Evolutionary conservation across 2,888 invertebrate genomes (phyloP), one percentile per base, ranked within the genome.

Genomic region (Euplexia lucipara): DNA sequence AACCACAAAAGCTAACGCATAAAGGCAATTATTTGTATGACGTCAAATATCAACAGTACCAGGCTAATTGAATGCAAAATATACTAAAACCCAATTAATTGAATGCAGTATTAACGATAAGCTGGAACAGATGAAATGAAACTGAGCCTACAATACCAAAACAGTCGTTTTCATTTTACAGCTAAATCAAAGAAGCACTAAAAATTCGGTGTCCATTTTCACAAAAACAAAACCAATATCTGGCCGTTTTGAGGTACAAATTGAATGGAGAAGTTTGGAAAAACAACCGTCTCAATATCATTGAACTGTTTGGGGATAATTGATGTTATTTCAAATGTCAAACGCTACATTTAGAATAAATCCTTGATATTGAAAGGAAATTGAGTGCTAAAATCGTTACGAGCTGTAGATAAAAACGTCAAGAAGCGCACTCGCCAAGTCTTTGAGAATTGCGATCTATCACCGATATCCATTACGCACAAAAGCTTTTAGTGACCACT

Each of bases 401-500:
- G 70, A 72, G 64, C 41, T 37, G 51, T 35, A 48, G 51, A 71
- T 73, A 70, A 66, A 58, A 68, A 65, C 64, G 47, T 72, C 74
- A 65, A 78, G 57, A 65, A 83, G 67, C 79, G 70, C 76, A 81
- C 69, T 75, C 59, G 75, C 67, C 68, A 77, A 79, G 67, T 75
- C 67, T 60, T 61, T 45, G 58, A 57, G 49, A 49, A 54, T 59
- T 59, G 53, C 53, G 59, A 78, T 78, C 67, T 80, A 80, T 83
- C 78, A 74, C 64, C 69, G 37, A 81, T 82, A 82, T 75, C 81
- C 71, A 83, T 83, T 84, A 83, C 81, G 72, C 77, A 82, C 79
- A 69, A 84, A 85, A 85, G 85, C 88, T 86, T 88, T 88, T 85
- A 86, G 84, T 79, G 78, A 69, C 63, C 70, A 79, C 65, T 73